Evolutionary conservation across 1,140 invertebrate species (phyloP), one percentile per base, ranked within the genome.

Genomic region (Heliconius congener): DNA sequence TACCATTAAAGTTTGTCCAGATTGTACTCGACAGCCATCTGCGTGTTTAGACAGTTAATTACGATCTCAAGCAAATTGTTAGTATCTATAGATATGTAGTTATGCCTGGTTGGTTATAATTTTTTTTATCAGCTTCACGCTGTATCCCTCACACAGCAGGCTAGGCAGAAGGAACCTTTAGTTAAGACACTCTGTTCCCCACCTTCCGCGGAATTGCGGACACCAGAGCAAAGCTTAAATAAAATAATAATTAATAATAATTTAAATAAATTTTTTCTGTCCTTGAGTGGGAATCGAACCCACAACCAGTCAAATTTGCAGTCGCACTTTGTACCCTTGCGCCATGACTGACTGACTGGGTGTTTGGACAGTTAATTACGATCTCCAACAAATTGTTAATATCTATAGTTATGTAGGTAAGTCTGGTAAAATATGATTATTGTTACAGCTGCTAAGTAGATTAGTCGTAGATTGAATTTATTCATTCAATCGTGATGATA

Each of bases 41-140:
- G 74, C 74, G 30, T 76, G 74, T 70, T 76, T 66, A 34, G 23
- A 76, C 74, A 57, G 55, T 66, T 75, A 76, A 66, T 76, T 66
- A 76, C 8, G 8, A 9, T n/a, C n/a, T 57, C n/a, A n/a, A 55
- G 3, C 55, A 57, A 57, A 57, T 57, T 57, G 55, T 57, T 23
- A 23, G 23, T 23, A 23, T 11, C 8, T 23, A n/a, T 23, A 57
- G 2, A 19, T 57, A 52, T 19, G 6, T 0, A 52, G 50, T 0
- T 19, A 0, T 18, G 3, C 6, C 18, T 52, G 0, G 13, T 55
- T 55, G 19, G 8, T 55, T n/a, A 55, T 55, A 19, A 19, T 18
- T 55, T 55, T 1, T 19, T 55, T 37, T 37, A 37, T 37, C 34
- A 37, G 34, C 6, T 37, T 37, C 34, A 37, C 34, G 34, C 34